Evolutionary conservation across 2,797 vertebrate genomes (phyloP), one percentile per base, ranked within the genome.

Genomic region (Gymnodraco acuticeps): DNA sequence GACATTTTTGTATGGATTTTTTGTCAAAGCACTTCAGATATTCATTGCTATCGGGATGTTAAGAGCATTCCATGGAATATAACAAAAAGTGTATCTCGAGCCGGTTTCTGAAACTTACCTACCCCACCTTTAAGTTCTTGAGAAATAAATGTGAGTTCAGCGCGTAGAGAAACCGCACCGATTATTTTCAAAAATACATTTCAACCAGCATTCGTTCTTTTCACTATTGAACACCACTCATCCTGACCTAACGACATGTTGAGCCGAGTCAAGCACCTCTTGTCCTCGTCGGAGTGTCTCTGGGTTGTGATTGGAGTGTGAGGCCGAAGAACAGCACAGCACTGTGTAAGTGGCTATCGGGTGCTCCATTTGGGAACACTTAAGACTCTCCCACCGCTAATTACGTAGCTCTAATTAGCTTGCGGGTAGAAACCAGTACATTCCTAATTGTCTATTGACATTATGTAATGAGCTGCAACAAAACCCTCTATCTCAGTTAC

Each of bases 381-480:
- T 94, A 93, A 90, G 90, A 84, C 85, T 89, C 81, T 87, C 84
- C 84, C 78, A 71, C 70, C 48, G 61, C 92, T 95, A 94, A 95
- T 95, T 95, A 93, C 85, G 69, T 79, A 77, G 76, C 84, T 76
- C 72, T 94, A 94, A 95, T 96, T 95, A 94, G 91, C 94, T 94
- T 87, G 83, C 46, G 86, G 90, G 87, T 74, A 65, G 83, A 92
- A 93, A 93, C 85, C 89, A 85, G 90, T 91, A 89, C 91, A 94
- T 50, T 68, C 75, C 88, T 95, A 95, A 95, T 95, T 95, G 94
- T 92, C 89, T 94, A 95, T 95, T 94, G 94, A 95, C 91, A 93
- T 93, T 87, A 90, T 87, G 87, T 92, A 89, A 91, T 91, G 90
- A 90, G 88, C 87, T 91, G 91, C 84, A 91, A 93, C 93, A 81